A percentile compares a stretch with the other conserved stretches of the same genome.
These are phyloP conservation scores for Typhlichthys subterraneus DNA, from an alignment of 2,797 vertebrate genomes.

Conservation along the genomic window DNA sequence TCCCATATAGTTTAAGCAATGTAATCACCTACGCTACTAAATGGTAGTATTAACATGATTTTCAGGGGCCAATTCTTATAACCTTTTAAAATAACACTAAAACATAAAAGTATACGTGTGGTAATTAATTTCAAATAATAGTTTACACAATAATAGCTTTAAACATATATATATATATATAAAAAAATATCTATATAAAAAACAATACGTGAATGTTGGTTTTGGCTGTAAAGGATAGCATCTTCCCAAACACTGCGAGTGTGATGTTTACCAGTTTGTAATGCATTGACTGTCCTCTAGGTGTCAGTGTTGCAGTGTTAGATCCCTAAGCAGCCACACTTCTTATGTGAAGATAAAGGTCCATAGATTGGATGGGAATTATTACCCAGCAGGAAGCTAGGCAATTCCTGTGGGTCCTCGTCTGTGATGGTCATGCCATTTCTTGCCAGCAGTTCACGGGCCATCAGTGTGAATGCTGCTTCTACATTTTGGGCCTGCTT, in stretches of 20 bases:
- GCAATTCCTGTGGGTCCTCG: constrained; percentile 66
- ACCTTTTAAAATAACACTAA: neutral
- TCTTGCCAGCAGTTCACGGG: constrained; percentile 87
- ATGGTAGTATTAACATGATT: too few species aligned
- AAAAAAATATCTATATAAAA: constrained; percentile 16
- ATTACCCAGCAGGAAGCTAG: constrained; percentile 65
- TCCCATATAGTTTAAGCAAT: too few species aligned
- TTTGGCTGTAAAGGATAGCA: neutral
- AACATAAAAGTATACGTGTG: neutral
- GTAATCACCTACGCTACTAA: too few species aligned
- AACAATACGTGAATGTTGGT: constrained; percentile 2
- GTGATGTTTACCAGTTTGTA: too few species aligned
- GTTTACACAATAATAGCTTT: constrained; percentile 8
- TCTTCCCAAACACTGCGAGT: too few species aligned
- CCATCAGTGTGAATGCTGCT: constrained; percentile 90
- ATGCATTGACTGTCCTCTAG: too few species aligned
- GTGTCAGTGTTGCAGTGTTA: neutral
- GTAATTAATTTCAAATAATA: constrained; percentile 35
- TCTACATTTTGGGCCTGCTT: constrained; percentile 93
- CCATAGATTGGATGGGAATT: constrained; percentile 79
- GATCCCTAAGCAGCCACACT: constrained; percentile 81
- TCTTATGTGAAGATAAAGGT: constrained; percentile 61
- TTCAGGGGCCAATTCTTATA: too few species aligned
- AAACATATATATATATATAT: constrained; percentile 2
- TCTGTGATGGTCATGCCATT: constrained; percentile 81